Base-by-base conservation (phyloP, 23 tunicate genomes). In the Ascidia mentula region DNA sequence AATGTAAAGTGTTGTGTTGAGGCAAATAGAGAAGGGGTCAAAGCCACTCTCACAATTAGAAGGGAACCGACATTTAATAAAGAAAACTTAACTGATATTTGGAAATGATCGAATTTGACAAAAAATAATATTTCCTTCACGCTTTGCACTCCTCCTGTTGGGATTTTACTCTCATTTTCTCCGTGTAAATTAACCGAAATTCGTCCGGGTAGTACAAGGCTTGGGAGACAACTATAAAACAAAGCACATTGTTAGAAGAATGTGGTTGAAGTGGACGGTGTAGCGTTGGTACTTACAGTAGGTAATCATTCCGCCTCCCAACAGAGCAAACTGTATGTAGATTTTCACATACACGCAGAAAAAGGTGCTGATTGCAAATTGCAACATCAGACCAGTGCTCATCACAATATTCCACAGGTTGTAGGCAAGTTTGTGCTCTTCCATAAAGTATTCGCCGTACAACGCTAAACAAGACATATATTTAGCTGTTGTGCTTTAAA, bases 281-380 rank as follows among this genome's bases (percentile, higher is more conserved):
- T n/a, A n/a, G n/a, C n/a, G n/a, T n/a, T n/a, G n/a, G 13, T 53
- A 53, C 82, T 87, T 74, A 87, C 91, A 80, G 79, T 87, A 87
- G 6, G 40, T 34, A 4, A 81, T 17, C 45, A 81, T 31, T 2
- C 37, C 80, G 36, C 61, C 1, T 26, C 72, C 30, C 28, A 87
- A 40, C 36, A 81, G 39, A 6, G 70, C 78, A 12, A 87, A 40
- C 40, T 87, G 91, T 24, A 80, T 26, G 74, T 87, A 87, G 37
- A 87, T 81, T 79, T 87, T 87, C 37, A 74, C 78, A 34, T 77
- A 72, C 33, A 87, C 85, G 69, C 91, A 87, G 13, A 87, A 76
- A 33, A 34, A 28, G 26, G 70, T 73, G 45, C 91, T 87, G 60
- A 82, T 40, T 6, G 86, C 82, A 75, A 87, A 87, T 35, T 80